Evolutionary conservation across 2,113 vertebrate species (phyloP).

Genomic region (Saccopteryx bilineata): DNA sequence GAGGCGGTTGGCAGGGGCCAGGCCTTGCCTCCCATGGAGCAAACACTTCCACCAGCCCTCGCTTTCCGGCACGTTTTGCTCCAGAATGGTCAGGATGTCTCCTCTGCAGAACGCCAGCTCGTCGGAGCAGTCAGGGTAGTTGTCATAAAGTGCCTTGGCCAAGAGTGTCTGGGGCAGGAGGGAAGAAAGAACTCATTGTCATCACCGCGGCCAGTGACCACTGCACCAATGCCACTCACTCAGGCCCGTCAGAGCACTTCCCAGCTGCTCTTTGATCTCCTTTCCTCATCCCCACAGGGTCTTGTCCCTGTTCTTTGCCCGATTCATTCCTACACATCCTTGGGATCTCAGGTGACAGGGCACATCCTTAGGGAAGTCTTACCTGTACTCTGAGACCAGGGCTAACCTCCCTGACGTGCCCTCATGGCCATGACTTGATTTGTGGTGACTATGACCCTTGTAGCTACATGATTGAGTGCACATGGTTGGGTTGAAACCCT

Average conservation of each 20-base stretch:
- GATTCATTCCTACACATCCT: not conserved
- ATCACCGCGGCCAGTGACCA: accelerated
- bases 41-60: conserved; percentile 96
- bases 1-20: conserved; percentile 96
- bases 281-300: not conserved
- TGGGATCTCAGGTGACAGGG: not conserved
- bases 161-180: conserved; percentile 89
- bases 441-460: accelerated
- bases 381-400: not conserved
- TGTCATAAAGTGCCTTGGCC: conserved; percentile 96
- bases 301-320: not conserved
- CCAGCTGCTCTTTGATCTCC: accelerated
- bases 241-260: accelerated
- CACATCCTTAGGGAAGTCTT: not conserved
- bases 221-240: accelerated
- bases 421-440: not conserved
- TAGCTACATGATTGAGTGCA: accelerated
- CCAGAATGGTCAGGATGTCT: conserved; percentile 93
- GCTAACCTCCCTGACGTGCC: too few relatives aligned
- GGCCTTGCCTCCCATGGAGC: conserved; percentile 92
- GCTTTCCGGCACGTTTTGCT: conserved; percentile 89
- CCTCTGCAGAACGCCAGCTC: conserved; percentile 95
- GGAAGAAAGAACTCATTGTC: not conserved
- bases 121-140: conserved; percentile 93
- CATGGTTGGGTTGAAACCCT: not conserved